Percentiles rank a stretch among this genome's conserved stretches.
These are phyloP conservation scores for Microtus oregoni DNA, from an alignment of 2,113 vertebrate species.

Conservation along the genomic window DNA sequence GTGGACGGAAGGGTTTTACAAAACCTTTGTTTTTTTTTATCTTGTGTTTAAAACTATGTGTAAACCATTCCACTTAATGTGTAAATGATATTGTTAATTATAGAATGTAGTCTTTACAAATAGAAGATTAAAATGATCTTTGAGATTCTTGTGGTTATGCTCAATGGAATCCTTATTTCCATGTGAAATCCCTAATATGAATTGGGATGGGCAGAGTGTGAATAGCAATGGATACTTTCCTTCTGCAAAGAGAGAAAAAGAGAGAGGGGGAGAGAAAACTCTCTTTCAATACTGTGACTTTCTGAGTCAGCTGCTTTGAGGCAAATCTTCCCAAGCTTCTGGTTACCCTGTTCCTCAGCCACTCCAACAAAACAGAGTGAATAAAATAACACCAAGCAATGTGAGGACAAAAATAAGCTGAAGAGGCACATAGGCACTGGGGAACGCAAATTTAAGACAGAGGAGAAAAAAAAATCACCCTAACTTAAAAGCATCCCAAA, in stretches of 20 bases:
- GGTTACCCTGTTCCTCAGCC: constrained; percentile 2
- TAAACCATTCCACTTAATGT: neutral
- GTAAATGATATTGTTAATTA: neutral
- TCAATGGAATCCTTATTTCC: neutral
- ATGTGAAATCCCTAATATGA: neutral
- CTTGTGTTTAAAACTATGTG: neutral
- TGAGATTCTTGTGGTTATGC: neutral
- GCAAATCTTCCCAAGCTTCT: neutral
- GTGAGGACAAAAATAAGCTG: constrained; percentile 61
- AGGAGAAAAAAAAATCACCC: constrained; percentile 53
- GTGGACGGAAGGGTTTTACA: neutral
- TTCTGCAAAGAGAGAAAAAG: neutral
- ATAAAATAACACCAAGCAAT: constrained; percentile 17
- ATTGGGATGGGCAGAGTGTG: neutral
- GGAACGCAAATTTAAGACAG: constrained; percentile 70
- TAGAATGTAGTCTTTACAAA: neutral
- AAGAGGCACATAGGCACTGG: constrained; percentile 44
- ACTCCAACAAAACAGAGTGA: constrained; percentile 57
- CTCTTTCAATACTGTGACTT: constrained; percentile 51
- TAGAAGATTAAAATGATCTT: neutral
- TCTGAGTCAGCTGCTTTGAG: constrained; percentile 71
- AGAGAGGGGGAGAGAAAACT: neutral
- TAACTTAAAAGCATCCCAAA: constrained; percentile 74
- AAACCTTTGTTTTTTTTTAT: neutral
- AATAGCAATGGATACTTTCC: neutral